Base-by-base conservation (phyloP, 2,888 invertebrate genomes). In the Cryptus viduatorius region DNA sequence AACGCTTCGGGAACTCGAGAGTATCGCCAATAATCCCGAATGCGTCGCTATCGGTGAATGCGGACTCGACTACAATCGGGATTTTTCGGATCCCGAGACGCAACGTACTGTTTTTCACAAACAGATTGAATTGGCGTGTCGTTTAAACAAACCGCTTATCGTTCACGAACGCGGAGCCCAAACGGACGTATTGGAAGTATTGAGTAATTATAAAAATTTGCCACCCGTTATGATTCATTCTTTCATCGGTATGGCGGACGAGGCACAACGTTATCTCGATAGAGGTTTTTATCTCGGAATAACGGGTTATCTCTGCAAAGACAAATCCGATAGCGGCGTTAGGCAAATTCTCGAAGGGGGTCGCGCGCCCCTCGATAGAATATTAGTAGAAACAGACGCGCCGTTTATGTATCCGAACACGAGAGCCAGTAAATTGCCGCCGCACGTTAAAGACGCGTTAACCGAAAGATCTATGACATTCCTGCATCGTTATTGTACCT, bases 361-460 rank as follows among this genome's bases (percentile, higher is more conserved):
- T 77, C 95, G 96, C 75, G 95, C 98, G 90, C 98, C 98, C 0
- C 92, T 99, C 87, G 98, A 98, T 90, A 96, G 96, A 92, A 94
- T 98, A 89, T 94, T 99, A 81, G 97, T 99, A 4, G 98, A 98
- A 94, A 98, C 98, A 0, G 98, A 99, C 94, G 97, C 98, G 0
- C 98, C 99, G 1, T 99, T 98, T 92, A 98, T 98, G 98, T 99
- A 98, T 94, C 98, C 98, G 2, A 98, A 99, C 94, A 98, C 98
- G 86, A 95, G 98, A 92, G 98, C 98, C 85, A 98, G 98, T 44
- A 98, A 98, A 94, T 94, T 99, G 91, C 98, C 98, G 64, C 94
- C 96, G 89, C 97, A 97, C 92, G 97, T 98, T 24, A 98, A 98
- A 94, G 97, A 97, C 92, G 96, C 96, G 85, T 95, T 98, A 83